Conservation (phyloP, 2,888 invertebrate genomes). For the Ectemnius cavifrons region DNA sequence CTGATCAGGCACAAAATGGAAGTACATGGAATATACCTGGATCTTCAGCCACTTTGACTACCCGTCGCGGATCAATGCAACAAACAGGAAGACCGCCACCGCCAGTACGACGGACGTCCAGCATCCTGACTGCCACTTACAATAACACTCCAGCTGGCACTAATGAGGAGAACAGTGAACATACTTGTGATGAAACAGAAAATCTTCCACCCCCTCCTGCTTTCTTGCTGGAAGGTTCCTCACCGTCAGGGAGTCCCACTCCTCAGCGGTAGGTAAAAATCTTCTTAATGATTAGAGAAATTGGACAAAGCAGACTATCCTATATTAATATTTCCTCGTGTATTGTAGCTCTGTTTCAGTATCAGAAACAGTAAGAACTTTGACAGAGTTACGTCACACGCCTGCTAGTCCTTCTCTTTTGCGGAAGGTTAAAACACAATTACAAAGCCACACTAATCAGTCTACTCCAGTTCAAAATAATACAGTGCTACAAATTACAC, state of each 20-base stretch:
- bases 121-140: constrained; percentile 77
- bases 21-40: constrained; percentile 65
- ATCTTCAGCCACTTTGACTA: constrained; percentile 72
- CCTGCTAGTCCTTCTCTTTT: constrained; percentile 90
- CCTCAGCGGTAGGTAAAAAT: constrained; percentile 69
- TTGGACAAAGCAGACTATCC: not conserved
- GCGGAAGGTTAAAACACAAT: constrained; percentile 75
- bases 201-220: constrained; percentile 88
- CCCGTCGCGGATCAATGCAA: constrained; percentile 82
- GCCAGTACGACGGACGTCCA: constrained; percentile 89
- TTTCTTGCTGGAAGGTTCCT: constrained; percentile 83
- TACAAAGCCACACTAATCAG: constrained; percentile 57
- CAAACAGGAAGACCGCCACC: constrained; percentile 86
- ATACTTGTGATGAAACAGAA: constrained; percentile 77
- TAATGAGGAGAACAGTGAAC: constrained; percentile 60
- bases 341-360: constrained; percentile 79
- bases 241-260: constrained; percentile 72
- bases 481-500: constrained; percentile 65
- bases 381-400: constrained; percentile 91
- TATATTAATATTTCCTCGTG: not conserved
- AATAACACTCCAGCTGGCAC: constrained; percentile 37
- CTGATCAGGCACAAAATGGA: constrained; percentile 70
- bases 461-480: constrained; percentile 50
- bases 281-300: not conserved
- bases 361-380: constrained; percentile 91